Base-by-base conservation (phyloP, 2,113 vertebrate species). In the Tringa solitaria region DNA sequence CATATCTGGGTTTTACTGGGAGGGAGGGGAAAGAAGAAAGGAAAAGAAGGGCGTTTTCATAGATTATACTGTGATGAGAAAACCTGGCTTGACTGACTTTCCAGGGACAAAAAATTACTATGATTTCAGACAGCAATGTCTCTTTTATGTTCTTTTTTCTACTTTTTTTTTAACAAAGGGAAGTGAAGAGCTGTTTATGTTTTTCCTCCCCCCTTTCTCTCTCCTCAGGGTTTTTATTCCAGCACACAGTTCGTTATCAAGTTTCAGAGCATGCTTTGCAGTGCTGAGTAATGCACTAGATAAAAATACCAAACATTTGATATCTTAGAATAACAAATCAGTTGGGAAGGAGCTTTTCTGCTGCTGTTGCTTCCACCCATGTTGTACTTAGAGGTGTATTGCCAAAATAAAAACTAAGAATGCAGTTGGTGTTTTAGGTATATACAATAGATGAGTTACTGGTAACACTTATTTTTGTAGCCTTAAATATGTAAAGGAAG, bases 261-360 rank as follows among this genome's bases (percentile, higher is more conserved):
- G 84, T 95, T 95, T 94, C 94, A 88, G 84, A 74, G 41, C 80
- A 67, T 74, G 70, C 61, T 95, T 86, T 91, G 81, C 91, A 91
- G 89, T 77, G 91, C 80, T 82, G 60, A 95, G 84, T 89, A 95
- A 92, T 89, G n/a, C 69, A 43, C 53, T 85, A 77, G 72, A 77
- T 90, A 90, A 91, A 96, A 96, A 91, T 72, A 48, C 75, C 76
- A 77, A 95, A 91, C 81, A 90, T 92, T 88, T 67, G 87, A 83
- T 95, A 91, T 78, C 87, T 94, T 93, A 80, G 54, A 94, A 81
- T 78, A 93, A 90, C 78, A 96, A 77, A 83, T 91, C 84, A 87
- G 41, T 64, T 89, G 90, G 77, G 65, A 93, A 84, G 77, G 67
- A 91, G 53, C 46, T 82, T 95, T 93, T 9, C 75, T 94, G 81